These are phyloP conservation scores for Marasmarcha lunaedactyla DNA, from an alignment of 2,888 invertebrate species.

Conservation along the genomic window DNA sequence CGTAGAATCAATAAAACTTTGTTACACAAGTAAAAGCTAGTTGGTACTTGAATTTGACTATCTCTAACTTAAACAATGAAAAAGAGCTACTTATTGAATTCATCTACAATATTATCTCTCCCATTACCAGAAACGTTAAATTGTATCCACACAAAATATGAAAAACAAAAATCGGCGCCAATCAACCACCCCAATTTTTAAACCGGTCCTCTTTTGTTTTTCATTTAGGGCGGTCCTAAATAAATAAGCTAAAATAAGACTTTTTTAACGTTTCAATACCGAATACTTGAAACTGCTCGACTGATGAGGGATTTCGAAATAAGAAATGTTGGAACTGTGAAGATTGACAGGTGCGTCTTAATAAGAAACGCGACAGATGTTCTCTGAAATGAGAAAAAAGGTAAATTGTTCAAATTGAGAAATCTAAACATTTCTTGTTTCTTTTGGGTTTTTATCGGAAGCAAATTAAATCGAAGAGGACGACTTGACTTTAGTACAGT, in stretches of 20 bases:
- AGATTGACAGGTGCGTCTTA: constrained; percentile 71
- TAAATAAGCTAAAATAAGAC: constrained; percentile 51
- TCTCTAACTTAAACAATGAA: too few relatives aligned
- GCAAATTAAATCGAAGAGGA: too few relatives aligned
- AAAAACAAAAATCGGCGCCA: constrained; percentile 18
- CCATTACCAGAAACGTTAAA: too few relatives aligned
- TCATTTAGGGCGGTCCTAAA: constrained; percentile 29
- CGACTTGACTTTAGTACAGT: too few relatives aligned
- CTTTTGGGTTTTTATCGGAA: constrained; percentile 1
- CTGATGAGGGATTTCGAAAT: constrained; percentile 48
- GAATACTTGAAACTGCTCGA: constrained; percentile 42
- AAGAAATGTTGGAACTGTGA: constrained; percentile 42
- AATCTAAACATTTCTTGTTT: constrained; percentile 20
- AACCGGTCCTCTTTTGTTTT: constrained; percentile 31
- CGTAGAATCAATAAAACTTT: too few relatives aligned
- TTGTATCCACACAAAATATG: too few relatives aligned
- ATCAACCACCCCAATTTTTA: constrained; percentile 42
- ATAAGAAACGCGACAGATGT: constrained; percentile 62
- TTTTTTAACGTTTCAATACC: constrained; percentile 31
- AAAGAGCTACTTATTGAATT: too few relatives aligned
- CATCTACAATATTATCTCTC: too few relatives aligned
- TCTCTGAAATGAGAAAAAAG: constrained; percentile 57
- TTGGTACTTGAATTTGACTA: too few relatives aligned
- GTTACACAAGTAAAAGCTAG: too few relatives aligned
- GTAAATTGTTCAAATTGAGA: constrained; percentile 52